These are phyloP conservation scores for Temnothorax rugatulus DNA, from an alignment of 2,888 invertebrate genomes.

Conservation along the genomic window DNA sequence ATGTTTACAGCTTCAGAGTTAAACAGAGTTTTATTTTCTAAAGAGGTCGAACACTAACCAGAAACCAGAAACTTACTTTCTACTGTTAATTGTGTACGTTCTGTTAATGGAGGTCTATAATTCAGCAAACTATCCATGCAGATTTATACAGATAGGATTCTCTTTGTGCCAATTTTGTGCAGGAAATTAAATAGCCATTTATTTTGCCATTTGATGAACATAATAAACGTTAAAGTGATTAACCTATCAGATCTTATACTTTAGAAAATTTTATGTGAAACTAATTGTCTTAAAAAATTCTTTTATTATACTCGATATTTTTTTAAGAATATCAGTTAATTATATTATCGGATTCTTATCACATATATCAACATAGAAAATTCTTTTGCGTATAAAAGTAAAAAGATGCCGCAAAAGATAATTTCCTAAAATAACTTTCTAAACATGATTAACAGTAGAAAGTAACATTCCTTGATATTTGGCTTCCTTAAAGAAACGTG, in stretches of 20 bases:
- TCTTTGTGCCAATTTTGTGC: neutral
- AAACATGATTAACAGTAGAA: constrained; percentile 32
- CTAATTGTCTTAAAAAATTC: neutral
- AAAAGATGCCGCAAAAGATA: neutral
- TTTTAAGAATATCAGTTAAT: neutral
- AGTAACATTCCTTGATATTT: constrained; percentile 14
- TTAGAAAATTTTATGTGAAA: neutral
- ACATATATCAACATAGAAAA: neutral
- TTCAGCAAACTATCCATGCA: neutral
- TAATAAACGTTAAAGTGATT: neutral
- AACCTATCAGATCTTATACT: neutral
- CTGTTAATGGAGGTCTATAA: constrained; percentile 20
- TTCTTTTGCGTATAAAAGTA: neutral
- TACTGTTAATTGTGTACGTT: constrained; percentile 39
- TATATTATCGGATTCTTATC: neutral
- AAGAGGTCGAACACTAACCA: neutral
- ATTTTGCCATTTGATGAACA: neutral
- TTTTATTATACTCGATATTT: neutral
- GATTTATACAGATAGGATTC: neutral
- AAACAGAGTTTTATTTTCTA: neutral
- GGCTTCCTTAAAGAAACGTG: neutral
- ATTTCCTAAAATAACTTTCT: constrained; percentile 5
- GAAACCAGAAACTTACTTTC: constrained; percentile 35
- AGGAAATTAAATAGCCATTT: neutral
- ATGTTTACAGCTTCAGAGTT: neutral